Conservation (phyloP, 2,888 invertebrate species). For the Aspidiotus rigidus region DNA sequence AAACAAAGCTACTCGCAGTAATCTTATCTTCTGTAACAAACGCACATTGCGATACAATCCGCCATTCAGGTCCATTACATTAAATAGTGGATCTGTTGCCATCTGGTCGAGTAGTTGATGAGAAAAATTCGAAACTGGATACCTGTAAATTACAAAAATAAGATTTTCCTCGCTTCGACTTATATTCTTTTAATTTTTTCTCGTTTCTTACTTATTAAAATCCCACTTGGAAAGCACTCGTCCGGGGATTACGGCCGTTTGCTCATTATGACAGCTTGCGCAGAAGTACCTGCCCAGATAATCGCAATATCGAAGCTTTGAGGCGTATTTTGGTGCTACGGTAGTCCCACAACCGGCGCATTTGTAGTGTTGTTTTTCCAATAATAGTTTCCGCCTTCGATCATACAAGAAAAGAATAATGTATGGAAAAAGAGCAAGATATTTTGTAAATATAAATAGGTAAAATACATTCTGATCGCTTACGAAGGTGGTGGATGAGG, state of each 20-base stretch:
- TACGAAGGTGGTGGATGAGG: constrained; percentile 60
- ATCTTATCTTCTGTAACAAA: constrained; percentile 52
- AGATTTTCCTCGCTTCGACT: not conserved
- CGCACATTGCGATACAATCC: constrained; percentile 55
- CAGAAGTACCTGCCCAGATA: constrained; percentile 79
- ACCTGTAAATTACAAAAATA: constrained; percentile 47
- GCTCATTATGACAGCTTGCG: constrained; percentile 73
- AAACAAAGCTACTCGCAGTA: constrained; percentile 56
- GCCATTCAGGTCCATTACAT: constrained; percentile 61
- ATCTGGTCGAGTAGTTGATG: constrained; percentile 66
- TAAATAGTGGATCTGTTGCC: constrained; percentile 66
- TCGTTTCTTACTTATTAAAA: constrained; percentile 48
- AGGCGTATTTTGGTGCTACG: constrained; percentile 61
- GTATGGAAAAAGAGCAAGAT: no score
- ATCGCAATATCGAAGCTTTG: constrained; percentile 68
- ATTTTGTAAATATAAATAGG: no score
- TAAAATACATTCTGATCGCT: constrained; percentile 39
- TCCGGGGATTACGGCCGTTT: constrained; percentile 61
- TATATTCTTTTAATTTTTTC: constrained; percentile 5
- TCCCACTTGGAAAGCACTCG: constrained; percentile 58
- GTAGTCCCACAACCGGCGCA: constrained; percentile 80
- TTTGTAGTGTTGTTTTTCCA: constrained; percentile 64
- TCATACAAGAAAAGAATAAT: no score
- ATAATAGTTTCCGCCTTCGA: constrained; percentile 52
- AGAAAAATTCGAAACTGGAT: constrained; percentile 73